These are phyloP conservation scores for Cyrtorhinus lividipennis DNA, from an alignment of 1,140 invertebrate species.

Conservation along the genomic window DNA sequence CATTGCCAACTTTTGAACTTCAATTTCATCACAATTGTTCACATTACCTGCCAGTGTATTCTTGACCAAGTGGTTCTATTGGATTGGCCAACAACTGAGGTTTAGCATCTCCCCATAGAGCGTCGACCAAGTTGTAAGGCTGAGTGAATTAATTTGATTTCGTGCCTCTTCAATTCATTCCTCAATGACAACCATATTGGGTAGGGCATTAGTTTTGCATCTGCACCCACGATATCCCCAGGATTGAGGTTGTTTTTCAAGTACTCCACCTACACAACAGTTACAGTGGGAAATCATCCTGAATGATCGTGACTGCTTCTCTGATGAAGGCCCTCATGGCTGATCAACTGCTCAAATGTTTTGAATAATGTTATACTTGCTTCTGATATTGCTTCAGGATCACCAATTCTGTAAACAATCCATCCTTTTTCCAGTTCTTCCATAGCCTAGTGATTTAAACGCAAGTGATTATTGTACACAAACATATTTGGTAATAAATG, in stretches of 20 bases:
- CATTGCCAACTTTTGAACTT: too few species aligned
- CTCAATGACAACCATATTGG: slow-evolving; percentile 9
- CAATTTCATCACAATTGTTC: background rate
- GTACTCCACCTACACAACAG: background rate
- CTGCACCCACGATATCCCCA: background rate
- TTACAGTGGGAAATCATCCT: too few species aligned
- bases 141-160: background rate
- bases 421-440: background rate
- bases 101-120: background rate
- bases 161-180: background rate
- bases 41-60: slow-evolving; percentile 1
- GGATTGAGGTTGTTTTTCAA: background rate
- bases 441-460: too few species aligned
- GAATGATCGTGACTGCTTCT: too few species aligned
- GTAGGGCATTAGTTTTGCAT: slow-evolving; percentile 4
- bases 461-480: too few species aligned
- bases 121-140: background rate
- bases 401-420: background rate
- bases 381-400: background rate
- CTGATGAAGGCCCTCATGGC: background rate
- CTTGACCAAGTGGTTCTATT: background rate
- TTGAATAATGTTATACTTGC: too few species aligned
- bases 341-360: background rate
- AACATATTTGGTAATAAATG: too few species aligned
- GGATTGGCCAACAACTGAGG: background rate